A percentile compares a stretch with the other conserved stretches of the same genome.
Conservation (phyloP, 2,888 invertebrate genomes). For the Clostera curtula region DNA sequence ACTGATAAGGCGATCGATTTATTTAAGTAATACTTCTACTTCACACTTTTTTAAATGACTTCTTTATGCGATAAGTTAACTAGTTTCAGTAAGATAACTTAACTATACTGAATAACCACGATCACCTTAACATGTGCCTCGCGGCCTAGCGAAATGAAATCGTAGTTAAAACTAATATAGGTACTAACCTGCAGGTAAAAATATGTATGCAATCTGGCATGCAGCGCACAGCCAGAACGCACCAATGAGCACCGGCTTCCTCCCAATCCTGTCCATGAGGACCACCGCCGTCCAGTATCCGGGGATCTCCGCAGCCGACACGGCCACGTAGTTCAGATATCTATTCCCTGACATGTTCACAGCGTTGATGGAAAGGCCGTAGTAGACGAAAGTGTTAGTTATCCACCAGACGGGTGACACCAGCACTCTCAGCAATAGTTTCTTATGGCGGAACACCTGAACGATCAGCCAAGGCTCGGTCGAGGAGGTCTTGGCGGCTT, state of each 20-base stretch:
- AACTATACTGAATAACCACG: no score
- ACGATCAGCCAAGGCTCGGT: slow-evolving; percentile 47
- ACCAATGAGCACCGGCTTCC: slow-evolving; percentile 71
- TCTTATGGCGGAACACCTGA: slow-evolving; percentile 39
- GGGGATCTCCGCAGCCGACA: slow-evolving; percentile 78
- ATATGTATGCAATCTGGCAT: slow-evolving; percentile 73
- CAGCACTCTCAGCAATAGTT: slow-evolving; percentile 33
- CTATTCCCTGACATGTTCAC: slow-evolving; percentile 76
- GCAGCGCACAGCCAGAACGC: slow-evolving; percentile 75
- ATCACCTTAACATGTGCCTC: no score
- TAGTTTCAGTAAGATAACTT: no score
- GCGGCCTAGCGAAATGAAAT: no score
- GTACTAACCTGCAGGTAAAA: slow-evolving; percentile 61
- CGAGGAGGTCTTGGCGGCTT: slow-evolving; percentile 19
- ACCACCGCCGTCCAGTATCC: slow-evolving; percentile 76
- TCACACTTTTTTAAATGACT: no score
- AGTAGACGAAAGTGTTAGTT: slow-evolving; percentile 77
- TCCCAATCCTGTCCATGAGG: slow-evolving; percentile 73
- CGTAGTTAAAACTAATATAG: not conserved
- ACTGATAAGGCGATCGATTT: no score
- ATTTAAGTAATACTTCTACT: not conserved
- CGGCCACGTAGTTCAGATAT: slow-evolving; percentile 78
- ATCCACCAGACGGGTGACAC: slow-evolving; percentile 75
- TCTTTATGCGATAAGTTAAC: no score
- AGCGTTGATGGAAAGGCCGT: slow-evolving; percentile 77